These are phyloP conservation scores for Oreotrochilus melanogaster DNA, from an alignment of 2,113 vertebrate species.

Conservation along the genomic window DNA sequence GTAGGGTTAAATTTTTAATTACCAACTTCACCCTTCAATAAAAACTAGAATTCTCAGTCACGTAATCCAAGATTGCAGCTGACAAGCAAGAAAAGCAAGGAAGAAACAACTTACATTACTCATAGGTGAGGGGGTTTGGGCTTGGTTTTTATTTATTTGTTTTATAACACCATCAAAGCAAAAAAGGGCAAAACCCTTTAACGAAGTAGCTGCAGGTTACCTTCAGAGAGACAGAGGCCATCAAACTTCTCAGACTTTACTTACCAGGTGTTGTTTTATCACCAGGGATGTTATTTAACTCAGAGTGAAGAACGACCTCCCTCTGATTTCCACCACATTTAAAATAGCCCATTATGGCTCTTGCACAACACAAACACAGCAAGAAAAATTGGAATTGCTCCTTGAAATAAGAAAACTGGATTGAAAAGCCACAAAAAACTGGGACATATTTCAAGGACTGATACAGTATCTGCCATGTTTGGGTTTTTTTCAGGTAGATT, in stretches of 20 bases:
- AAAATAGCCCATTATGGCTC: background rate
- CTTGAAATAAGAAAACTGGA: background rate
- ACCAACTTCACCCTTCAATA: background rate
- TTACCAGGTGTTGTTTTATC: background rate
- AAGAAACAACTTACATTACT: background rate
- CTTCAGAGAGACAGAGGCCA: background rate
- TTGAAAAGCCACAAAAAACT: background rate
- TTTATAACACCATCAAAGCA: background rate
- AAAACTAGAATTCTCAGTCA: background rate
- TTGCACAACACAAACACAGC: background rate
- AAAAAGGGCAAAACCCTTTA: background rate
- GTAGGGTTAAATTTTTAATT: background rate
- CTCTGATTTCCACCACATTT: background rate
- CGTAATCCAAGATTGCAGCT: background rate
- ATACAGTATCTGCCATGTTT: background rate
- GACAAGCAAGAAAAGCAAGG: background rate
- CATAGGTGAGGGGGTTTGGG: background rate
- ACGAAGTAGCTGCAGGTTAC: background rate
- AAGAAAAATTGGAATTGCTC: background rate
- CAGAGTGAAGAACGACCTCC: background rate
- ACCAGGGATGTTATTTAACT: background rate
- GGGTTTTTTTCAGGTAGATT: background rate
- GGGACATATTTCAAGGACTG: background rate
- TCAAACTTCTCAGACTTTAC: background rate
- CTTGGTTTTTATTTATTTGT: background rate